phyloP scores from a whole-genome alignment of 2,888 invertebrate genomes.

The Alentia gelatinosa region DNA sequence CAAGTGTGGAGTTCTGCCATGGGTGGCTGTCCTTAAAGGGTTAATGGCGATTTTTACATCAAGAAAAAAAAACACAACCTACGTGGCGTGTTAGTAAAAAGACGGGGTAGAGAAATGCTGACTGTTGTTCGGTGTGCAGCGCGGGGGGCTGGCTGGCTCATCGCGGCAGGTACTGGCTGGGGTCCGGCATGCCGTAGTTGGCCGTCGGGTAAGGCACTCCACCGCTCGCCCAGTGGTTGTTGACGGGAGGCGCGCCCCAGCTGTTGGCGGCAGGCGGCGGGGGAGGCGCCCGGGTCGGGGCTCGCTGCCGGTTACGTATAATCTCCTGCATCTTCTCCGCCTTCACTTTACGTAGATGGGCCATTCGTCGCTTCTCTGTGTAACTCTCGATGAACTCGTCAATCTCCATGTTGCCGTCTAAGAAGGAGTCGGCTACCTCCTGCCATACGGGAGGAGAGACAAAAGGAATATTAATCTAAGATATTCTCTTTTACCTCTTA shows the following conservation, averaged over 20 bases:
- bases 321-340: conserved; percentile 92
- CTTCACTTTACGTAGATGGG: conserved; percentile 93
- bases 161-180: conserved; percentile 45
- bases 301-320: neutral
- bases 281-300: neutral
- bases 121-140: neutral
- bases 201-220: conserved; percentile 17
- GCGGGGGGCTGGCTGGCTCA: neutral
- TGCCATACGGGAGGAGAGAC: too few relatives aligned
- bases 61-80: too few relatives aligned
- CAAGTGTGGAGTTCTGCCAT: too few relatives aligned
- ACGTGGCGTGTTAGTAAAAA: too few relatives aligned
- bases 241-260: conserved; percentile 30
- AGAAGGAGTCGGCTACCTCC: conserved; percentile 89
- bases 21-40: too few relatives aligned
- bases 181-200: conserved; percentile 46
- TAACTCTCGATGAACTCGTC: conserved; percentile 94
- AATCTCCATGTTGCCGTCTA: conserved; percentile 86
- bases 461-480: too few relatives aligned
- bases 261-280: conserved; percentile 12
- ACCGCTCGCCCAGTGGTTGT: neutral
- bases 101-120: too few relatives aligned
- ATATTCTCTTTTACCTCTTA: too few relatives aligned
- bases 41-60: too few relatives aligned
- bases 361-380: conserved; percentile 87